Evolutionary conservation across 2,888 invertebrate species (phyloP).

Genomic region (Pachydiplax longipennis): DNA sequence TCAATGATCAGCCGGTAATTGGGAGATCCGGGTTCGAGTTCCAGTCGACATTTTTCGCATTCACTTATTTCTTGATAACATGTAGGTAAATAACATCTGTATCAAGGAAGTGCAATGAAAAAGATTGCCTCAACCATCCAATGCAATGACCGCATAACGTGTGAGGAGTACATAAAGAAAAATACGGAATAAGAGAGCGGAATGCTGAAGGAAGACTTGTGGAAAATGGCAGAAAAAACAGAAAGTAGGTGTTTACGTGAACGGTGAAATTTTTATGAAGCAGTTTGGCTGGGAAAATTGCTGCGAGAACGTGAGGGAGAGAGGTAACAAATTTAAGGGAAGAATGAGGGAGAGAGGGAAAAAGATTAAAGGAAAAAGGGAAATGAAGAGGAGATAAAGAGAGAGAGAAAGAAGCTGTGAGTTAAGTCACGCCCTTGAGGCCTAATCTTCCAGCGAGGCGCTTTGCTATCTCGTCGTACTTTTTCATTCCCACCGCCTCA

Average conservation of each 20-base stretch:
- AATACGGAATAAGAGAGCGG: neutral
- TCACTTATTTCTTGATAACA: too few relatives aligned
- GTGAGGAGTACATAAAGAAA: neutral
- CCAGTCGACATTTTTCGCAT: too few relatives aligned
- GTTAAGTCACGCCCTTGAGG: constrained; percentile 32
- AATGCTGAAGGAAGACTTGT: neutral
- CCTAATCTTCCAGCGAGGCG: neutral
- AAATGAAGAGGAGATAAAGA: neutral
- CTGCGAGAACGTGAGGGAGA: neutral
- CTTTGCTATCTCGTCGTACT: neutral
- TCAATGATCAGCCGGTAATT: too few relatives aligned
- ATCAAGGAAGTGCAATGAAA: too few relatives aligned
- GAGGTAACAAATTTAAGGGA: neutral
- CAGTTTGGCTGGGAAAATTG: neutral
- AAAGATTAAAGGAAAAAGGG: neutral
- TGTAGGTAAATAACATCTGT: too few relatives aligned
- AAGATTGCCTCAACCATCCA: neutral
- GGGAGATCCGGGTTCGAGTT: too few relatives aligned
- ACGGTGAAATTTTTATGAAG: neutral
- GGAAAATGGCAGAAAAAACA: neutral
- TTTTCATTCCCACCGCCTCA: neutral
- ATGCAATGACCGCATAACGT: neutral
- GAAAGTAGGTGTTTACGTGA: neutral
- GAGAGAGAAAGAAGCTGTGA: neutral
- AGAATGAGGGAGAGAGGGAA: neutral